Conservation (phyloP, 2,888 invertebrate species). For the Muschampia plurimacula region DNA sequence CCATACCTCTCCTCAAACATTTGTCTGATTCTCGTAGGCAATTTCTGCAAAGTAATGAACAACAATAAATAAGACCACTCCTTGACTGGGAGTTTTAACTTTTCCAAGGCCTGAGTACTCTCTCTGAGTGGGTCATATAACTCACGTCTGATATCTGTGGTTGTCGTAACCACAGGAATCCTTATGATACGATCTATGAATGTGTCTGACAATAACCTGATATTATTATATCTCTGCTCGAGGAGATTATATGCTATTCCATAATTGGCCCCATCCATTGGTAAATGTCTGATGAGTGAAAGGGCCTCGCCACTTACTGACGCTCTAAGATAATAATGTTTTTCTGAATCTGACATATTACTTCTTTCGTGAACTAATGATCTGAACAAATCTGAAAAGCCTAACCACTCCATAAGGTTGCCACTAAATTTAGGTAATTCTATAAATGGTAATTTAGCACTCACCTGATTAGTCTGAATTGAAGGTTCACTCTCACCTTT, state of each 20-base stretch:
- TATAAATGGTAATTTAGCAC: neutral
- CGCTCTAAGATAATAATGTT: slow-evolving; percentile 1
- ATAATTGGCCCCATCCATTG: neutral
- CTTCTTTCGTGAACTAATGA: neutral
- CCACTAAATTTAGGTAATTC: slow-evolving; percentile 8
- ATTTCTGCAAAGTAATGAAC: slow-evolving; percentile 5
- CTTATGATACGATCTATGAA: neutral
- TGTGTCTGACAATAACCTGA: neutral
- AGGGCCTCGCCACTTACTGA: neutral
- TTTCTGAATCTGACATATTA: neutral
- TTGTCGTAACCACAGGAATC: neutral
- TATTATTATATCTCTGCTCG: neutral
- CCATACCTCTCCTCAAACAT: slow-evolving; percentile 5
- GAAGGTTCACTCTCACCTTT: neutral
- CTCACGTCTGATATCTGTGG: neutral
- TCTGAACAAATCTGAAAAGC: neutral
- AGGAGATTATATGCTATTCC: neutral
- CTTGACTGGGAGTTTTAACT: neutral
- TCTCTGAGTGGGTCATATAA: slow-evolving; percentile 14
- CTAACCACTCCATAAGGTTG: neutral
- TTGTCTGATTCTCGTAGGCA: slow-evolving; percentile 4
- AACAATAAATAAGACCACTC: slow-evolving; percentile 16
- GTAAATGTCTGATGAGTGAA: neutral
- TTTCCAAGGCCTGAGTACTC: neutral
- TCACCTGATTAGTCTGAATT: neutral